Evolutionary conservation across 2,888 invertebrate genomes (phyloP).

Genomic region (Minunthozetes semirufus): DNA sequence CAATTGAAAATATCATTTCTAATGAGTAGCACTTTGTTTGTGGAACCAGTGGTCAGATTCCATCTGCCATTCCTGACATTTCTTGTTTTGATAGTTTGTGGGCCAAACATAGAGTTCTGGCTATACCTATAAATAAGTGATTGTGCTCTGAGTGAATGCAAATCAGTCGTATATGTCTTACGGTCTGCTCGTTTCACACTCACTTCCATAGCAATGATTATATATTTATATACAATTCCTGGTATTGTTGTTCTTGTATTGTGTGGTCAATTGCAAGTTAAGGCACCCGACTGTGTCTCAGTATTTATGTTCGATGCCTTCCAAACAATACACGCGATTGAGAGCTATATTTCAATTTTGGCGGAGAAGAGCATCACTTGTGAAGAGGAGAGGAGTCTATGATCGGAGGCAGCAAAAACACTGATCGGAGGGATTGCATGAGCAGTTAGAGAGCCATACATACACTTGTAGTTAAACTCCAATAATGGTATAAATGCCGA

Average conservation of each 20-base stretch:
- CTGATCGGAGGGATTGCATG: background rate
- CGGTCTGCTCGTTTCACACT: background rate
- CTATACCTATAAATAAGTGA: slow-evolving; percentile 8
- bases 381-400: slow-evolving; percentile 3
- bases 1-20: background rate
- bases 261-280: background rate
- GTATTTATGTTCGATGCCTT: background rate
- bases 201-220: background rate
- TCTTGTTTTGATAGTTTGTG: background rate
- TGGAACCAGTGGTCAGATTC: background rate
- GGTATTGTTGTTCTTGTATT: background rate
- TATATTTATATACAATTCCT: background rate
- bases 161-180: background rate
- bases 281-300: slow-evolving; percentile 12
- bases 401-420: background rate
- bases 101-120: background rate
- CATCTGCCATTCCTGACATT: slow-evolving; percentile 10
- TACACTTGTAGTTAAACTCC: background rate
- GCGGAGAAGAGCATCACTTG: slow-evolving; percentile 11
- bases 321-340: background rate
- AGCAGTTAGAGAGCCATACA: background rate
- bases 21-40: background rate
- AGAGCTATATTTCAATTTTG: slow-evolving; percentile 1
- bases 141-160: background rate
- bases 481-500: background rate